Evolutionary conservation across 2,797 vertebrate genomes (phyloP).

Genomic region (Acanthopagrus latus): DNA sequence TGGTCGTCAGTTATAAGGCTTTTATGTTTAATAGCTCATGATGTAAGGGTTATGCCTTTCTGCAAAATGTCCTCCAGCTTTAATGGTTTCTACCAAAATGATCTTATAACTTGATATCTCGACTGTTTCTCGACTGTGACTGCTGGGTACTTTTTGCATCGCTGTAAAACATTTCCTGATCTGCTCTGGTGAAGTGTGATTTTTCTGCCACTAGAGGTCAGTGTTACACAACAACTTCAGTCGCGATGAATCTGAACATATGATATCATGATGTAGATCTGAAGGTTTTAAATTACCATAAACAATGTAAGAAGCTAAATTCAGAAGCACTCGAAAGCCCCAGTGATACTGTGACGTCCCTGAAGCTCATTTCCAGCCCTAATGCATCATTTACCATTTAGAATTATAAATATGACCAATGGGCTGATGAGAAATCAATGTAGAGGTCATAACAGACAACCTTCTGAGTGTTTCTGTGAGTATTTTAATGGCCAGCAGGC

Average conservation of each 20-base stretch:
- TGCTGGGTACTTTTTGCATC: too few species aligned
- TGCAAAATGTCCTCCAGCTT: too few species aligned
- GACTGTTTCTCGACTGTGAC: too few species aligned
- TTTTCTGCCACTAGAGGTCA: conserved; percentile 34
- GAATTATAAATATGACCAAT: background rate
- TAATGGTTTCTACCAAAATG: too few species aligned
- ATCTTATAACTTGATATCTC: too few species aligned
- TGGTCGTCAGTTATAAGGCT: too few species aligned
- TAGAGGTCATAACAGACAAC: background rate
- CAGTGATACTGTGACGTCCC: background rate
- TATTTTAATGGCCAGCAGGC: background rate
- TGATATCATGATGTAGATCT: background rate
- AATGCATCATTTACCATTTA: background rate
- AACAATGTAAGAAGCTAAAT: background rate
- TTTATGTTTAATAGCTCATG: too few species aligned
- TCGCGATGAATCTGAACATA: background rate
- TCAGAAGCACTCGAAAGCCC: background rate
- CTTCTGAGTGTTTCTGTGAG: background rate
- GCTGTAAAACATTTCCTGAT: background rate
- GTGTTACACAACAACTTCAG: background rate
- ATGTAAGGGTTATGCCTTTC: too few species aligned
- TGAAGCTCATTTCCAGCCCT: background rate
- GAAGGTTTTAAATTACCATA: background rate
- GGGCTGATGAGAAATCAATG: background rate
- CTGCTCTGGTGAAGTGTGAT: background rate